Evolutionary conservation across 2,113 vertebrate genomes (phyloP), one percentile per base, ranked within the genome.

Genomic region (Stercorarius parasiticus): DNA sequence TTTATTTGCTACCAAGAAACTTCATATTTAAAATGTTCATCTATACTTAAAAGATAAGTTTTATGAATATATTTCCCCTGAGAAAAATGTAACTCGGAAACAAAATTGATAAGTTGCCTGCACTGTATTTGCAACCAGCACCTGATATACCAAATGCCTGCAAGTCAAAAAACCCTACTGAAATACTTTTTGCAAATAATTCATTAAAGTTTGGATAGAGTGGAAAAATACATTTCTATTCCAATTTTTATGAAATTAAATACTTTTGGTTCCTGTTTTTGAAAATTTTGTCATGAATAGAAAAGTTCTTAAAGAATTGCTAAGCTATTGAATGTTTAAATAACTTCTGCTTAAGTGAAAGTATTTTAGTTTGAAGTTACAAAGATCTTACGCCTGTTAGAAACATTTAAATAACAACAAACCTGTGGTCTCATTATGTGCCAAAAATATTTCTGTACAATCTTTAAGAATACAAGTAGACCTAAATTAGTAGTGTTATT

Each of bases 401-500:
- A 88, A 92, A 67, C 27, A 55, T 62, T 50, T 47, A 64, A 83
- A 86, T 71, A 70, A 92, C 88, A 90, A 64, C 29, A 55, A 92
- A 86, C 18, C 55, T 96, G 64, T 71, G 72, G 62, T 64, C 59
- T 79, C 67, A 69, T n/a, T 73, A n/a, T 58, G 27, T 20, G 21
- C 55, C 43, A 80, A 77, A 96, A 96, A 59, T 62, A 86, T 58
- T 86, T 76, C 69, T 30, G 25, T 90, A 36, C 23, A 87, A 69
- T 61, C 38, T 82, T 76, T 65, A 73, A 49, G 36, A 74, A 25
- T 49, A 49, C 38, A 74, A 65, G 36, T 62, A 30, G 38, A 64
- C 74, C 40, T 82, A 92, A 96, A 90, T 95, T 90, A 86, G 47
- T 67, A n/a, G 50, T 53, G 64, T 67, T 93, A 22, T 49, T 85